Base-by-base conservation (phyloP, 2,797 vertebrate species). In the Esox lucius region DNA sequence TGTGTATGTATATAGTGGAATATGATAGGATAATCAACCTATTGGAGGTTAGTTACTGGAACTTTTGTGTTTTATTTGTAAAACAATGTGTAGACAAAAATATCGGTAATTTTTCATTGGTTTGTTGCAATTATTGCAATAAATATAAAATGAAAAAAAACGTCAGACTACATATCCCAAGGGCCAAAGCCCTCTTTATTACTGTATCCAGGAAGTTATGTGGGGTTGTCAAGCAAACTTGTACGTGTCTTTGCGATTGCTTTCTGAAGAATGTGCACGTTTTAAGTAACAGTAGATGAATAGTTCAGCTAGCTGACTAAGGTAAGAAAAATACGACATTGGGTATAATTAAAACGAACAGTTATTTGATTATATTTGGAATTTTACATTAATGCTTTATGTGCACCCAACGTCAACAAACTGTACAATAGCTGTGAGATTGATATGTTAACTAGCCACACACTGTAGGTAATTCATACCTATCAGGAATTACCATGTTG, bases 201-300 rank as follows among this genome's bases (percentile, higher is more conserved):
- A 15, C 70, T 51, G 93, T 94, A 89, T 91, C 94, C 91, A 95
- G 94, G 94, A 94, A 94, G 90, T 88, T 2, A 28, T 2, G 3
- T 53, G 7, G 75, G 83, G 93, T 94, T 90, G 93, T 83, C 85
- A 94, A 85, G 88, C 85, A 94, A 94, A 94, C 93, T 86, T 91
- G 81, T 75, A 75, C 71, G 28, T 70, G 67, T 13, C 46, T 53
- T 16, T 67, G 76, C 67, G 71, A 13, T 9, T 53, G 46, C 46
- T 68, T 33, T 48, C 62, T 67, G 33, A 24, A 61, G 80, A 75
- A 85, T 82, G 78, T 49, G 22, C 26, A 12, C 49, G 12, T 46
- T 46, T 46, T 46, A 46, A 46, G 12, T 46, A 46, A 46, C 3
- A 42, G 39, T 46, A 46, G 42, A 46, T 46, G 12, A 11, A 46